Base-by-base conservation (phyloP, 2,888 invertebrate species). In the Orchesellides sinensis region DNA sequence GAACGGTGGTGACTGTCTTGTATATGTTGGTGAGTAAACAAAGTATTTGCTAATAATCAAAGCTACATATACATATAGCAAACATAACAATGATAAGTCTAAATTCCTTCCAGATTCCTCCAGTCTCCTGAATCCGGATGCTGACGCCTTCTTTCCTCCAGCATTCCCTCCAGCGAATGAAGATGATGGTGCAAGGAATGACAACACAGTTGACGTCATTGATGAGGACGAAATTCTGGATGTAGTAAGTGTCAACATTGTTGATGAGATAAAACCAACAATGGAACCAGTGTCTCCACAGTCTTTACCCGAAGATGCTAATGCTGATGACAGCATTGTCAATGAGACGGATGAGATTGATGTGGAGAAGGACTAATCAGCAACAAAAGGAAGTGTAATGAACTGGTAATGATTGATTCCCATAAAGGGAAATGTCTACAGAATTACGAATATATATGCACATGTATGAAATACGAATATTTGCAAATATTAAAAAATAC, bases 101-200 rank as follows among this genome's bases (percentile, higher is more conserved):
- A 19, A 52, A 52, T 19, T 52, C 21, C 17, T 70, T 59, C 8
- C 32, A 75, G 75, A 65, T 40, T 75, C 75, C 8, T 65, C 61
- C 1, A 75, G 65, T 45, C 25, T 77, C 6, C 27, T 75, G n/a
- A 77, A 77, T 45, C 77, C 77, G 0, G 68, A 77, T 29, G 77
- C 77, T n/a, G 77, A 77, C 66, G 66, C 68, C 1, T 77, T 77
- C 59, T 77, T 77, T 23, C 77, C 77, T 25, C 77, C 77, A 0
- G 32, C 27, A 10, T 68, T 77, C 23, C 68, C 68, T 14, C 45
- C 72, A 54, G 65, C 47, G 1, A 54, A 23, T 1, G 52, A 17
- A 12, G 49, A 72, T 10, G 59, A 29, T 8, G 45, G 35, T 21
- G 27, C 32, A 19, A 10, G 23, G 25, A 52, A 61, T 1, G 17